Evolutionary conservation across 1,140 invertebrate genomes (phyloP).

Genomic region (Rhagoletis zephyria): DNA sequence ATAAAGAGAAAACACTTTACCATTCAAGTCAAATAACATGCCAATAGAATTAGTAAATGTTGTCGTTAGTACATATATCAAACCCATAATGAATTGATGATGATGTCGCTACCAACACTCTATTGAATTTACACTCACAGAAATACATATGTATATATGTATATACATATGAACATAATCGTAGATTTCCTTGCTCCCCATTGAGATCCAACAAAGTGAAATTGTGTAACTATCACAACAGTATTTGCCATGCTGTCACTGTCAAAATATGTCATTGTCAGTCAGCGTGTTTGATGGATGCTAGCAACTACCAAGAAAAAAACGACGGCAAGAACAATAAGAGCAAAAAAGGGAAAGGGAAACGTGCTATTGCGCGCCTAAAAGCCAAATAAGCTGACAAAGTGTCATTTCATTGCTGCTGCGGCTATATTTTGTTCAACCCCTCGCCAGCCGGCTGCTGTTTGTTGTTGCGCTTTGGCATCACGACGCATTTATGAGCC

Average conservation of each 20-base stretch:
- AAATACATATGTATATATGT: too few relatives aligned
- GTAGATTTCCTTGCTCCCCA: neutral
- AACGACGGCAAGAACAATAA: neutral
- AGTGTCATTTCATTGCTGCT: conserved; percentile 9
- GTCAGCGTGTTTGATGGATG: conserved; percentile 45
- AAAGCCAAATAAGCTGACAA: conserved; percentile 42
- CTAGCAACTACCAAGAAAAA: neutral
- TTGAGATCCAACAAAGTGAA: neutral
- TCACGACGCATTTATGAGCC: conserved; percentile 16
- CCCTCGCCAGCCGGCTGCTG: neutral
- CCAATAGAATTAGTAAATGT: conserved; percentile 27
- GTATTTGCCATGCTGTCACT: conserved; percentile 36
- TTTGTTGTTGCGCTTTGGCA: conserved; percentile 16
- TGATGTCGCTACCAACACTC: neutral
- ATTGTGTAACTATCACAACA: conserved; percentile 34
- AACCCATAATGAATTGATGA: conserved; percentile 8
- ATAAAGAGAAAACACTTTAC: neutral
- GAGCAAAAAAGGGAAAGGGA: neutral
- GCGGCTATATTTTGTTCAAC: neutral
- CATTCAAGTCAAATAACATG: neutral
- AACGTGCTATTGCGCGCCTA: neutral
- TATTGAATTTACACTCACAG: neutral
- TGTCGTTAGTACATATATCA: conserved; percentile 23
- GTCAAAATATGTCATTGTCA: conserved; percentile 52
- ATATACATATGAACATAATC: too few relatives aligned